These are phyloP conservation scores for Leptoteleia sp. DNA, from an alignment of 1,140 invertebrate species.

Conservation along the genomic window DNA sequence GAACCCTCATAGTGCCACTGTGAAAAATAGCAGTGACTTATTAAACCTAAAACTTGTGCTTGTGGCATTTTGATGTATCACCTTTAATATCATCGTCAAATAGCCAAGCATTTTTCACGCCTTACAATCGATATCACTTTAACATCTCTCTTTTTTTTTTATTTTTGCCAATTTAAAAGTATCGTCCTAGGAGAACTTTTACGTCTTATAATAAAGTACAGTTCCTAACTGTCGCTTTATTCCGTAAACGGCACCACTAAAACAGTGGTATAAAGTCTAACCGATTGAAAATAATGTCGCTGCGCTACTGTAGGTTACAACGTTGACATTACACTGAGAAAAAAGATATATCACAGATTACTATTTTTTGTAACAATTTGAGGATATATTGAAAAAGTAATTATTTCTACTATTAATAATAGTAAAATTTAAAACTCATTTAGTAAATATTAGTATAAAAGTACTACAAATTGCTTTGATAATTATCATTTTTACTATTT, in stretches of 20 bases:
- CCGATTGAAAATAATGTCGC: slow-evolving; percentile 15
- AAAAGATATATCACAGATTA: too few relatives aligned
- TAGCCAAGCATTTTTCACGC: slow-evolving; percentile 68
- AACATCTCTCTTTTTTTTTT: slow-evolving; percentile 29
- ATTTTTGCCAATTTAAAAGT: slow-evolving; percentile 32
- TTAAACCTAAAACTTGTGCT: slow-evolving; percentile 77
- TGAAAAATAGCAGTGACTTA: slow-evolving; percentile 78
- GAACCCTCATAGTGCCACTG: slow-evolving; percentile 58
- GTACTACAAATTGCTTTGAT: too few relatives aligned
- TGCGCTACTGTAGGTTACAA: too few relatives aligned
- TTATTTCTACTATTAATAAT: too few relatives aligned
- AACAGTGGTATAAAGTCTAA: neutral
- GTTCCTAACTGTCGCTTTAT: slow-evolving; percentile 26
- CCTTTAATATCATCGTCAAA: slow-evolving; percentile 71
- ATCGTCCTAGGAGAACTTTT: slow-evolving; percentile 14
- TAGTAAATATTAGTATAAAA: too few relatives aligned
- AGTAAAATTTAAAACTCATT: too few relatives aligned
- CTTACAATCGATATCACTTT: slow-evolving; percentile 52
- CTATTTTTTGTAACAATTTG: too few relatives aligned
- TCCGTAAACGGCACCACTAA: slow-evolving; percentile 8
- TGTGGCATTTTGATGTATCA: slow-evolving; percentile 66
- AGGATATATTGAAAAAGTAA: too few relatives aligned
- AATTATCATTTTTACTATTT: too few relatives aligned
- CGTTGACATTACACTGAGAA: too few relatives aligned
- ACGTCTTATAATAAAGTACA: slow-evolving; percentile 31